These are phyloP conservation scores for Prietella phreatophila DNA, from an alignment of 2,113 vertebrate genomes.

Conservation along the genomic window DNA sequence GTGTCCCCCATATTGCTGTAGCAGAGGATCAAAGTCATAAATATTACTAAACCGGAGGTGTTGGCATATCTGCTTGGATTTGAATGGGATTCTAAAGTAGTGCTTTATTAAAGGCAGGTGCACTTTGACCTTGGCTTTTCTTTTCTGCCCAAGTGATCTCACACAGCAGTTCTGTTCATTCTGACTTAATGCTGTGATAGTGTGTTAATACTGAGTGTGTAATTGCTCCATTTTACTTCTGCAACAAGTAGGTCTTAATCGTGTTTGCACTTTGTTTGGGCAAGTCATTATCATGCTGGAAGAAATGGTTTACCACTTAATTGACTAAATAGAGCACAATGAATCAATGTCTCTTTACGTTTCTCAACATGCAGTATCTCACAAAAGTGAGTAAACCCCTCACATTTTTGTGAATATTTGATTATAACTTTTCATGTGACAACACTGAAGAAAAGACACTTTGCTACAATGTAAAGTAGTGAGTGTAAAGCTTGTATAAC, in stretches of 20 bases:
- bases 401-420: too few relatives aligned
- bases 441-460: too few relatives aligned
- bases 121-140: constrained; percentile 6
- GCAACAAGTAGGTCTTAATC: constrained; percentile 13
- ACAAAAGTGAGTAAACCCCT: too few relatives aligned
- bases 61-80: background rate
- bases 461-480: too few relatives aligned
- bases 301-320: background rate
- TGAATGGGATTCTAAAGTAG: background rate
- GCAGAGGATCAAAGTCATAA: background rate
- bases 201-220: background rate
- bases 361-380: background rate
- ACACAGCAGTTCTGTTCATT: background rate
- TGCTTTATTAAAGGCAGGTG: constrained; percentile 5
- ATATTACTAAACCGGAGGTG: background rate
- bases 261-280: constrained; percentile 2
- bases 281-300: constrained; percentile 9
- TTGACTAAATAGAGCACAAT: background rate
- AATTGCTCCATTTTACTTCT: constrained; percentile 20
- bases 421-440: too few relatives aligned
- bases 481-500: too few relatives aligned
- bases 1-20: background rate
- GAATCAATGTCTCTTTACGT: background rate
- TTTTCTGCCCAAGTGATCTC: background rate
- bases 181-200: constrained; percentile 10